phyloP scores from a whole-genome alignment of 2,113 vertebrate genomes.

The Mellivora capensis region DNA sequence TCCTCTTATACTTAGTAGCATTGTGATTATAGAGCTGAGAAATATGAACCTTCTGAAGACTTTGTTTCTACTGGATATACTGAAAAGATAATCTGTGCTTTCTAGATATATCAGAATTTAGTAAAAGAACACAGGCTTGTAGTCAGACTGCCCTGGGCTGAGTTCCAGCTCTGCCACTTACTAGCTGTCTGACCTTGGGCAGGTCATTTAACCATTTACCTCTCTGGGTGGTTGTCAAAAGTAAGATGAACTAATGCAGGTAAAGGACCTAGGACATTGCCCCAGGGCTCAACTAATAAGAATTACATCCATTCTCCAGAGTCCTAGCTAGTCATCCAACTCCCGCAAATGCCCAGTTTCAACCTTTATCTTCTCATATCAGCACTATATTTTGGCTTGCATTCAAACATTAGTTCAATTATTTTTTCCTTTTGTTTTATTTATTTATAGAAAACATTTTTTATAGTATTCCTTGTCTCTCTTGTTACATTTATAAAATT shows the following conservation, averaged over 20 bases:
- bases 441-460: constrained; percentile 30
- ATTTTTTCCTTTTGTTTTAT: background rate
- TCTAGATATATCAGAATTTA: background rate
- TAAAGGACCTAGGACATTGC: background rate
- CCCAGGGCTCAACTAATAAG: background rate
- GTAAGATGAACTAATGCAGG: background rate
- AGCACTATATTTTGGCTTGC: background rate
- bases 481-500: background rate
- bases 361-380: background rate
- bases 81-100: background rate
- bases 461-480: background rate
- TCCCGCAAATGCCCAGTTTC: background rate
- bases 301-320: background rate
- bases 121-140: background rate
- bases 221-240: background rate
- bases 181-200: background rate
- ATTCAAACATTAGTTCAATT: background rate
- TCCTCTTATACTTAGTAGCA: constrained; percentile 3
- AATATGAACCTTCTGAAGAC: background rate
- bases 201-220: background rate
- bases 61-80: background rate
- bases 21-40: background rate
- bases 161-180: background rate
- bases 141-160: background rate
- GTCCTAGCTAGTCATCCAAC: background rate